Conservation (phyloP, 2,797 vertebrate species). For the Hozukius guyotensis region DNA sequence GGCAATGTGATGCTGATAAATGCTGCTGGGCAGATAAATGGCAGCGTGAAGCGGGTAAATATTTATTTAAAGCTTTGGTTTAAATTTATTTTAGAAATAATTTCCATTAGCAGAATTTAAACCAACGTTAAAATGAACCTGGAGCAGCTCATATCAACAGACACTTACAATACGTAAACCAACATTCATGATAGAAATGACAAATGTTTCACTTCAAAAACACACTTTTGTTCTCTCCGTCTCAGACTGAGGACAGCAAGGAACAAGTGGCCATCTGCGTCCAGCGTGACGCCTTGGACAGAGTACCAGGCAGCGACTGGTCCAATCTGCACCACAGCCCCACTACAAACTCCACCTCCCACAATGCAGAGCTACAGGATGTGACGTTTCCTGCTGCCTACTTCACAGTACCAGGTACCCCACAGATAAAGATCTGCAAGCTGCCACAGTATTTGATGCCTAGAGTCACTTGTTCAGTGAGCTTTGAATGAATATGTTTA, state of each 20-base stretch:
- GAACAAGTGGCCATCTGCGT: constrained; percentile 74
- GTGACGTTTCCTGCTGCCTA: constrained; percentile 46
- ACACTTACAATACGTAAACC: not conserved
- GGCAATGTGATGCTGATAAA: constrained; percentile 58
- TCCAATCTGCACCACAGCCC: constrained; percentile 55
- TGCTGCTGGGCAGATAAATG: constrained; percentile 68
- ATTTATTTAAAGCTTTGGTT: not conserved
- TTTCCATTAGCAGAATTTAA: not conserved
- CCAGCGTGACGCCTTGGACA: constrained; percentile 60
- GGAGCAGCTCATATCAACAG: not conserved
- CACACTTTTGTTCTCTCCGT: not conserved
- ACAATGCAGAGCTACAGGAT: constrained; percentile 68
- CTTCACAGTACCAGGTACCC: constrained; percentile 66
- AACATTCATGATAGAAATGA: not conserved
- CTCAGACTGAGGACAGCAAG: constrained; percentile 75
- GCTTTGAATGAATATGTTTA: not conserved
- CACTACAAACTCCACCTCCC: constrained; percentile 56
- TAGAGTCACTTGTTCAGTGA: not conserved
- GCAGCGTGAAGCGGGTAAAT: constrained; percentile 56
- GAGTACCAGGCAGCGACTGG: constrained; percentile 51
- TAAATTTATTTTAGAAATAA: not conserved
- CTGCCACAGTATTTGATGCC: not conserved
- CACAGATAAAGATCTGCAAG: not conserved
- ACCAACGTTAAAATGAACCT: not conserved
- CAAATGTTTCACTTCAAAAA: not conserved